phyloP scores from a whole-genome alignment of 37 sponge, comb jelly and placozoan species.

The Hexactinellida sp. region DNA sequence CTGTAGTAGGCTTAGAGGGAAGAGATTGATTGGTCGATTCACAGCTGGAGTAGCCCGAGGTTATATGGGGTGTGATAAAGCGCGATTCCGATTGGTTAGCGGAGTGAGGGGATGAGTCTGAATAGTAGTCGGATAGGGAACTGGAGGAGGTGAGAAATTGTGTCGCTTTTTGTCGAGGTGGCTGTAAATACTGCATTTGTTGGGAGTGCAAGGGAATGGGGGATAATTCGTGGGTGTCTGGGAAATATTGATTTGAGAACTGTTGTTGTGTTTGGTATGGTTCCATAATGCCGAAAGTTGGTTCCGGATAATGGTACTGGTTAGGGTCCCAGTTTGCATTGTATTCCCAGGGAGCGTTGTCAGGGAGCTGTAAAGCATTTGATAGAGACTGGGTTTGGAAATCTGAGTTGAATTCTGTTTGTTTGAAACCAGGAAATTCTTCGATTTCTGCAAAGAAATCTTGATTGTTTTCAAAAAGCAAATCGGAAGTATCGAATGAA shows the following conservation, averaged over 20 bases:
- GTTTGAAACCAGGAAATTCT: constrained; percentile 7
- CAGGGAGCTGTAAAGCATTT: background rate
- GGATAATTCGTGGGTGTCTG: background rate
- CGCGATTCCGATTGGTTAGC: background rate
- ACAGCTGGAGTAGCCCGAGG: background rate
- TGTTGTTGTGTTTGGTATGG: background rate
- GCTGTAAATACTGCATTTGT: background rate
- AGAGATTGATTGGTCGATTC: background rate
- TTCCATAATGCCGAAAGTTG: background rate
- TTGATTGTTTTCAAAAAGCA: background rate
- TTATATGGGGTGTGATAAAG: background rate
- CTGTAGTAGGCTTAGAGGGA: background rate
- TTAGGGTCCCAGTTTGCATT: background rate
- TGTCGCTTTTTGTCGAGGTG: background rate
- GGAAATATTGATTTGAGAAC: background rate
- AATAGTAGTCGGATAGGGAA: background rate
- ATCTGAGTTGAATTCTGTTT: background rate
- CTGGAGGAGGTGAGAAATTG: background rate
- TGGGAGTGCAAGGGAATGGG: background rate
- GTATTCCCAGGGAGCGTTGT: background rate
- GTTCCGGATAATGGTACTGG: background rate
- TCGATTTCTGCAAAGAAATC: background rate
- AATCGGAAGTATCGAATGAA: background rate
- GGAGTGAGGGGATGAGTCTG: background rate
- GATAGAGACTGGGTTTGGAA: background rate